Percentiles rank a stretch among this genome's conserved stretches.
Evolutionary conservation across 1,140 invertebrate species (phyloP).

Genomic region (Paracyclopina nana): DNA sequence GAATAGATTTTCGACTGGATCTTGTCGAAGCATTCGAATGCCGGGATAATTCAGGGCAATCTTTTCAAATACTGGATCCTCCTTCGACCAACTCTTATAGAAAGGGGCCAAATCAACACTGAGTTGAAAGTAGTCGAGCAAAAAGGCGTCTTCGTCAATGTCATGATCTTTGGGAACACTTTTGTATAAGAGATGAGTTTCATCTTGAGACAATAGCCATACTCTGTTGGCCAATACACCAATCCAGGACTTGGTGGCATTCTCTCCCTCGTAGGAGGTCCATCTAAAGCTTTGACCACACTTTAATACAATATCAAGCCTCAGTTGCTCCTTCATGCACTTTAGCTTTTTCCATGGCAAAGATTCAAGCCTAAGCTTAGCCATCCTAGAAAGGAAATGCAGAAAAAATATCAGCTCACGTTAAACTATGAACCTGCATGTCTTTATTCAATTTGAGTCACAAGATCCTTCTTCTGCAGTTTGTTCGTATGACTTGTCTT

Average conservation of each 20-base stretch:
- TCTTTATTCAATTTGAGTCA: too few species aligned
- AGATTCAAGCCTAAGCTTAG: too few species aligned
- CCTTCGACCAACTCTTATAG: conserved; percentile 48
- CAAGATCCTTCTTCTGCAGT: too few species aligned
- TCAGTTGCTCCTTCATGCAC: conserved; percentile 23
- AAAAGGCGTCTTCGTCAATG: conserved; percentile 21
- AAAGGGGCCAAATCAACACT: conserved; percentile 37
- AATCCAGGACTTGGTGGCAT: conserved; percentile 13
- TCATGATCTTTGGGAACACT: background rate
- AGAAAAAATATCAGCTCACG: too few species aligned
- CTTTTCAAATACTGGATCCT: conserved; percentile 49
- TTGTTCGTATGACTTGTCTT: too few species aligned
- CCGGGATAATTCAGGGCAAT: conserved; percentile 47
- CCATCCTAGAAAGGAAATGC: too few species aligned
- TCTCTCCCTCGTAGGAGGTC: conserved; percentile 21
- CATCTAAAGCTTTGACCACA: conserved; percentile 26
- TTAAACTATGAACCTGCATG: too few species aligned
- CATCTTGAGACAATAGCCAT: conserved; percentile 17
- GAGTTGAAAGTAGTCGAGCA: conserved; percentile 30
- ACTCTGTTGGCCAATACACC: conserved; percentile 13
- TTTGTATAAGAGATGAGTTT: conserved; percentile 13
- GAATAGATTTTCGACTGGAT: conserved; percentile 78
- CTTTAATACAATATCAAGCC: conserved; percentile 26
- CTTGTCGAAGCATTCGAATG: conserved; percentile 59
- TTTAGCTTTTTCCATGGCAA: background rate